Base-by-base conservation (phyloP, 2,888 invertebrate genomes). In the Mechanitis mazaeus region DNA sequence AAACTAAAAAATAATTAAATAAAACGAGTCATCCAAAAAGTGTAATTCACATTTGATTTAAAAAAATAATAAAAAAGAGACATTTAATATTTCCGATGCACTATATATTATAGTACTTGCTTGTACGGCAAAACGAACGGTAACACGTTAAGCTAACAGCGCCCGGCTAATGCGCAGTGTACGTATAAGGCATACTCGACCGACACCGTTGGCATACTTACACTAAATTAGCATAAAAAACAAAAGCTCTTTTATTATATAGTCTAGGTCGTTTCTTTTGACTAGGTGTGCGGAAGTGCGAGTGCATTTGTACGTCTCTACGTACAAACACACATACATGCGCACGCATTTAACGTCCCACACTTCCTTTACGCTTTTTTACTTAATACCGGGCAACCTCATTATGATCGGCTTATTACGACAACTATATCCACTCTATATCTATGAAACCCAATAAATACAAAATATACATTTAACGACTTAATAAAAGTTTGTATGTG, bases 251-350 rank as follows among this genome's bases (percentile, higher is more conserved):
- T 59, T 55, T 50, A 42, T 38, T n/a, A 33, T 58, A 42, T 56
- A 59, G 45, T 50, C 53, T 62, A 62, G 54, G 60, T 66, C 66
- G 66, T 62, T 62, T 55, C 47, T 55, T 60, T 61, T 66, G 66
- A 66, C 66, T 66, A 66, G 66, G 58, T 35, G 42, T 33, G 53
- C 50, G 50, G 50, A 50, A 50, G 56, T 45, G 42, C 31, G n/a
- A 35, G 35, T 35, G 35, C 35, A 35, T 5, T 35, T 6, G 5
- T 38, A 56, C 45, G 57, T n/a, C 11, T 28, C 3, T 46, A 20
- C 47, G 3, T 20, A 12, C 35, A 28, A 42, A 47, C 12, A 45
- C 53, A 45, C 60, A 38, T 28, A 20, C 47, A 3, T 20, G 6
- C 31, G 28, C 28, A 47, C 20, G 33, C 56, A 45, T 55, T 31